Evolutionary conservation across 2,888 invertebrate genomes (phyloP).

Genomic region (Vanessa cardui): DNA sequence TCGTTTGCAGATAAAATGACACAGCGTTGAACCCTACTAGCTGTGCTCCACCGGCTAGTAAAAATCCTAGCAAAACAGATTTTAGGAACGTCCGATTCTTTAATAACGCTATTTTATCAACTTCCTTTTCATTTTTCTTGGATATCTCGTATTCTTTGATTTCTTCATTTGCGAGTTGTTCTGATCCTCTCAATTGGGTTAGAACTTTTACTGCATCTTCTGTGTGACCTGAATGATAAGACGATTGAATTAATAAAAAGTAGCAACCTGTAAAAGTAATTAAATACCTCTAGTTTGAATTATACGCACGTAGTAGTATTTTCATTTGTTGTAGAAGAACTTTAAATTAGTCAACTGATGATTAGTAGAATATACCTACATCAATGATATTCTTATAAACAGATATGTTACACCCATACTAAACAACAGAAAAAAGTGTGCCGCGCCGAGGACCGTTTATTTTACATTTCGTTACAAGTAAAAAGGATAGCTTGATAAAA

Average conservation of each 20-base stretch:
- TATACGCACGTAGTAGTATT: no score
- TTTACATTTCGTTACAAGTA: no score
- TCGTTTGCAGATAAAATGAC: slow-evolving; percentile 60
- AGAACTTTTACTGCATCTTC: slow-evolving; percentile 56
- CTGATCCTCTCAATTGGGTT: slow-evolving; percentile 56
- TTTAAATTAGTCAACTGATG: no score
- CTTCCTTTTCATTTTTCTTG: slow-evolving; percentile 36
- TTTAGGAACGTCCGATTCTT: slow-evolving; percentile 49
- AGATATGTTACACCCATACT: no score
- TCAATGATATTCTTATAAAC: no score
- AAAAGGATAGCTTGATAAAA: no score
- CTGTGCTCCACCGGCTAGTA: slow-evolving; percentile 48
- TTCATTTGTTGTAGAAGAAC: no score
- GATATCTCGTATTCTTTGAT: slow-evolving; percentile 54
- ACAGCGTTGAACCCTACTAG: slow-evolving; percentile 59
- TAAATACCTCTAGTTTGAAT: no score
- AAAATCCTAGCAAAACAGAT: slow-evolving; percentile 44
- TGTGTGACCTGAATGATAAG: slow-evolving; percentile 50
- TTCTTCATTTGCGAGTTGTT: slow-evolving; percentile 54
- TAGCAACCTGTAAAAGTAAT: neutral
- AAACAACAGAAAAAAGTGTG: no score
- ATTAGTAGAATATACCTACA: no score
- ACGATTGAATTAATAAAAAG: neutral
- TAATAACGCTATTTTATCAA: slow-evolving; percentile 40
- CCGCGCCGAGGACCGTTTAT: no score